A percentile compares a stretch with the other conserved stretches of the same genome.
phyloP scores from a whole-genome alignment of 2,888 invertebrate genomes.

The Neoascia interrupta region DNA sequence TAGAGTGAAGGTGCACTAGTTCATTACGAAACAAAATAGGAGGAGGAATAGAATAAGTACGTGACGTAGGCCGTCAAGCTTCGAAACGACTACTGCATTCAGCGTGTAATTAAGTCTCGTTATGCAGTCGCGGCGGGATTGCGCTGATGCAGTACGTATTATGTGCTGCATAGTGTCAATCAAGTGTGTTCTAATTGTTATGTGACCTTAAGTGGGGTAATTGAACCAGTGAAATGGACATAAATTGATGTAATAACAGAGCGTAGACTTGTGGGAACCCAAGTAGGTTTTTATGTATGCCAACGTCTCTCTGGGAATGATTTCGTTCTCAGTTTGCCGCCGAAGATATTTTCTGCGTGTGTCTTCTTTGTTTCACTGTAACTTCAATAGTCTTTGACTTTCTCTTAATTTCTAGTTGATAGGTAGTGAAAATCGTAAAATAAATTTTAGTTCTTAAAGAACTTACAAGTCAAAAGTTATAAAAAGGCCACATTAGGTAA shows the following conservation, averaged over 20 bases:
- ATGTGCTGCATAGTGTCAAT: conserved; percentile 21
- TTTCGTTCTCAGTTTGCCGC: too few relatives aligned
- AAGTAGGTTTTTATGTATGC: neutral
- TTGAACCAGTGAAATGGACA: conserved; percentile 20
- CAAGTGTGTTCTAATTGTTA: conserved; percentile 39
- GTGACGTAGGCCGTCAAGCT: conserved; percentile 12
- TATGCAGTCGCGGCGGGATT: neutral
- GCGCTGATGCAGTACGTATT: neutral
- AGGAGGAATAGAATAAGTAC: conserved; percentile 26
- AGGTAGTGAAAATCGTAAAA: too few relatives aligned
- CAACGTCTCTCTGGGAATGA: neutral
- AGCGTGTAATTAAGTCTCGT: conserved; percentile 38
- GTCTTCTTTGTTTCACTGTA: too few relatives aligned
- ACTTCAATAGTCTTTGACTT: too few relatives aligned
- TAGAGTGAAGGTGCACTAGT: conserved; percentile 32
- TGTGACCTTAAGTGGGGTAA: conserved; percentile 42
- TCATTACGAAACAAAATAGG: conserved; percentile 53
- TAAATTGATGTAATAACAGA: conserved; percentile 5
- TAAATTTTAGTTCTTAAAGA: too few relatives aligned
- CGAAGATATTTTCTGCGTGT: too few relatives aligned
- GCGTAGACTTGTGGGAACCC: neutral
- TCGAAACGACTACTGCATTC: conserved; percentile 12
- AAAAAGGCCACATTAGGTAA: too few relatives aligned
- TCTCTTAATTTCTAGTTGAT: too few relatives aligned
- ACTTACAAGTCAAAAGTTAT: too few relatives aligned